These are phyloP conservation scores for Steinernema carpocapsae DNA, from an alignment of 2,888 invertebrate species.

Conservation along the genomic window DNA sequence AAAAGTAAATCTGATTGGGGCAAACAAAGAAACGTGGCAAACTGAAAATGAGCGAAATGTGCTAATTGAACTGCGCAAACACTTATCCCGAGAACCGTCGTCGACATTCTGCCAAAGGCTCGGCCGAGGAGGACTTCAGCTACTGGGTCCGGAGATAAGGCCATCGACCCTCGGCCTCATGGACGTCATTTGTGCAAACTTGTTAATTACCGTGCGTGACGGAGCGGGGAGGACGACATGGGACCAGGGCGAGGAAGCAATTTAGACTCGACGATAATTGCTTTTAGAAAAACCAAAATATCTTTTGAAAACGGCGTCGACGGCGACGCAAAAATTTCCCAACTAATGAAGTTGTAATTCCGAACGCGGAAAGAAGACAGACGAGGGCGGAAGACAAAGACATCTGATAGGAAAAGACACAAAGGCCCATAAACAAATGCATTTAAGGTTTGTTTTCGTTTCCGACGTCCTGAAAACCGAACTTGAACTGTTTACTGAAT, in stretches of 20 bases:
- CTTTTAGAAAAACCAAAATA: conserved; percentile 28
- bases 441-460: too few species aligned
- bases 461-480: too few species aligned
- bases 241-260: conserved; percentile 24
- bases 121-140: not conserved
- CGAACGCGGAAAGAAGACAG: not conserved
- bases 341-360: not conserved
- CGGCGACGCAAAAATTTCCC: not conserved
- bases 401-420: too few species aligned
- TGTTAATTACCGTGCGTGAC: conserved; percentile 31
- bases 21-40: conserved; percentile 25
- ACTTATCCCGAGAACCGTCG: not conserved
- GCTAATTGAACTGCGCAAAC: conserved; percentile 27
- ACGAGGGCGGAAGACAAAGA: not conserved
- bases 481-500: too few species aligned
- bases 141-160: conserved; percentile 9
- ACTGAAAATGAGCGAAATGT: not conserved
- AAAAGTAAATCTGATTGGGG: conserved; percentile 18
- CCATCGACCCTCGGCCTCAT: not conserved
- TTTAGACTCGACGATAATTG: conserved; percentile 5
- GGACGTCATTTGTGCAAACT: conserved; percentile 16
- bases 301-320: not conserved
- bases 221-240: not conserved
- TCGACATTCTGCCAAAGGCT: too few species aligned
- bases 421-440: too few species aligned